Conservation (phyloP, 2,888 invertebrate species). For the Notodonta ziczac region DNA sequence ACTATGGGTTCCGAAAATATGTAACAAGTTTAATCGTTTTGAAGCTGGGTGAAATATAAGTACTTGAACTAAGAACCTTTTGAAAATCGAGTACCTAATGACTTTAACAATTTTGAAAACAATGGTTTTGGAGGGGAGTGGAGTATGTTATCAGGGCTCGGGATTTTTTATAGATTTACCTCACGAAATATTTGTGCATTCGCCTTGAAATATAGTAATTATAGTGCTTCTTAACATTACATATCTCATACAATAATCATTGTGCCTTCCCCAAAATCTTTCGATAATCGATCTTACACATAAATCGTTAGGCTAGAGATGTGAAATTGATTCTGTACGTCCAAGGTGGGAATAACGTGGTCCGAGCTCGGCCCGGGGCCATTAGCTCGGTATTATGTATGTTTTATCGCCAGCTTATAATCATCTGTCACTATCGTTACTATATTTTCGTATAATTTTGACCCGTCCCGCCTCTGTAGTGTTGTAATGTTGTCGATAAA, state of each 20-base stretch:
- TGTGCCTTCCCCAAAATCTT: background rate
- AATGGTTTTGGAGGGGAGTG: no score
- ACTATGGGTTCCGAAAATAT: no score
- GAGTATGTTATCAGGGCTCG: no score
- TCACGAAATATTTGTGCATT: no score
- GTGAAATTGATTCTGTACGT: conserved; percentile 69
- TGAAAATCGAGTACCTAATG: no score
- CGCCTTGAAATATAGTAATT: no score
- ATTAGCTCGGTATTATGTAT: conserved; percentile 82
- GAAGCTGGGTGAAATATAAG: no score
- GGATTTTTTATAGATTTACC: no score
- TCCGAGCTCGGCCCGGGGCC: conserved; percentile 44
- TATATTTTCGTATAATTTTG: conserved; percentile 83
- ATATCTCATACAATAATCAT: conserved; percentile 23
- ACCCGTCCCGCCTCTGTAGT: conserved; percentile 69
- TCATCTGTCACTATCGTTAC: conserved; percentile 84
- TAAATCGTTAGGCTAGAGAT: conserved; percentile 60
- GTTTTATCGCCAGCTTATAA: conserved; percentile 84
- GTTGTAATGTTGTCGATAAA: conserved; percentile 44
- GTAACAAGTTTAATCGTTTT: no score
- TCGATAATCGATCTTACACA: conserved; percentile 53
- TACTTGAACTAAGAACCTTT: no score
- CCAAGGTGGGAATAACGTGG: conserved; percentile 62
- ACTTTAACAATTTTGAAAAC: no score
- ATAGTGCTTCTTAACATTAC: conserved; percentile 35